Conservation (phyloP, 2,797 vertebrate genomes). For the Linurgus olivaceus region DNA sequence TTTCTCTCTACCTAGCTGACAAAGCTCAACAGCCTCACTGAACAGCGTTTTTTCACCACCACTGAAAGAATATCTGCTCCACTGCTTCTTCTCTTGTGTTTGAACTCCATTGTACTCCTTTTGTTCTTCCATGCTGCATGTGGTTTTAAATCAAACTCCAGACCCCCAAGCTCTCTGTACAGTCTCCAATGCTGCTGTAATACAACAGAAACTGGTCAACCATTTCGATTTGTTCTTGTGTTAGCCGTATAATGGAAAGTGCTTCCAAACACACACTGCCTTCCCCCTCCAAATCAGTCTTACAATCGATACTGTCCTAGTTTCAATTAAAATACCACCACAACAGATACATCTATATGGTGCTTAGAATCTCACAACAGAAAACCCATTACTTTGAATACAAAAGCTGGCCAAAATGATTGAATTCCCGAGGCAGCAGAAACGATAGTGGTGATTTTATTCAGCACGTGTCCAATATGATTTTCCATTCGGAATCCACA, state of each 20-base stretch:
- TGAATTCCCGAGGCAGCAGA: slow-evolving; percentile 47
- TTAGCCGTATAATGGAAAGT: background rate
- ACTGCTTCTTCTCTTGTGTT: background rate
- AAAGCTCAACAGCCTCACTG: background rate
- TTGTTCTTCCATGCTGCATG: background rate
- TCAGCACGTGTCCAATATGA: slow-evolving; percentile 73
- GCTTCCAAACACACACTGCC: background rate
- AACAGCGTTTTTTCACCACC: background rate
- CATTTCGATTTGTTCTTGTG: background rate
- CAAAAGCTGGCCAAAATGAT: slow-evolving; percentile 36
- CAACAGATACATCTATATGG: background rate
- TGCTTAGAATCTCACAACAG: background rate
- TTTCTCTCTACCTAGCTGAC: background rate
- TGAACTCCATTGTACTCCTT: background rate
- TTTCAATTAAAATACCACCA: background rate
- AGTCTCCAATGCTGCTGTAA: background rate
- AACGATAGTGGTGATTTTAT: slow-evolving; percentile 78
- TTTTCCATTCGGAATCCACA: slow-evolving; percentile 73
- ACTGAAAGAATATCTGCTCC: background rate
- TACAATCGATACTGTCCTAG: background rate
- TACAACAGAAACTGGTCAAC: background rate
- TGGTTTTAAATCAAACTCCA: background rate
- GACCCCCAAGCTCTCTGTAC: background rate
- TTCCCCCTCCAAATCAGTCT: background rate
- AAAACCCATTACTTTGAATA: background rate